Evolutionary conservation across 2,797 vertebrate species (phyloP).

Genomic region (Carapus acus): DNA sequence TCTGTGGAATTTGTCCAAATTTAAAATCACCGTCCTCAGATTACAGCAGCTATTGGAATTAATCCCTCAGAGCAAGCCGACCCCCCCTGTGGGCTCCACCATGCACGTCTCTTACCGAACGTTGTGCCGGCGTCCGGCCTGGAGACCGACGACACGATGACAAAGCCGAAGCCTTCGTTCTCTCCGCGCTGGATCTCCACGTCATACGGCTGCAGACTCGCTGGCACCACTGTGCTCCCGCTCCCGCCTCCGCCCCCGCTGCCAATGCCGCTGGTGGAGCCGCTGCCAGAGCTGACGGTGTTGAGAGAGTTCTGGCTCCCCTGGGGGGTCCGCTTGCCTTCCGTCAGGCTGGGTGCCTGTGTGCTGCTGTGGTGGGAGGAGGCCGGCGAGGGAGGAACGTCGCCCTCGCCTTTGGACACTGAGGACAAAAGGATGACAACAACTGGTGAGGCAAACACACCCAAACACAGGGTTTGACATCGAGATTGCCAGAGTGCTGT

Average conservation of each 20-base stretch:
- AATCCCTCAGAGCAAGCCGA: conserved; percentile 18
- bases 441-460: no score
- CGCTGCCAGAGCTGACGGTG: conserved; percentile 95
- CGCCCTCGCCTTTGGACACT: conserved; percentile 88
- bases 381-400: conserved; percentile 87
- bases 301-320: conserved; percentile 98
- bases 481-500: no score
- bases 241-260: conserved; percentile 78
- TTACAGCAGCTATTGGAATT: conserved; percentile 27
- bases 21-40: conserved; percentile 13
- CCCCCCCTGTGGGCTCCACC: background rate
- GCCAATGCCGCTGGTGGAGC: conserved; percentile 93
- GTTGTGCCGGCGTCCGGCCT: conserved; percentile 90
- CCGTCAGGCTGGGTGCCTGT: conserved; percentile 89
- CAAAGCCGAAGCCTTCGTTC: conserved; percentile 95
- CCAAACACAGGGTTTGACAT: no score
- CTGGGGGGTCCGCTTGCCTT: conserved; percentile 93
- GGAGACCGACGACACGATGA: conserved; percentile 96
- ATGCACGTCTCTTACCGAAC: conserved; percentile 92
- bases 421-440: conserved; percentile 6
- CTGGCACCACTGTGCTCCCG: conserved; percentile 79
- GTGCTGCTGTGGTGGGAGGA: conserved; percentile 97
- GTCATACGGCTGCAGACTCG: conserved; percentile 88
- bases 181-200: conserved; percentile 93
- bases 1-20: no score